Evolutionary conservation across 1,140 invertebrate species (phyloP), one percentile per base, ranked within the genome.

Genomic region (Muscidifurax raptorellus): DNA sequence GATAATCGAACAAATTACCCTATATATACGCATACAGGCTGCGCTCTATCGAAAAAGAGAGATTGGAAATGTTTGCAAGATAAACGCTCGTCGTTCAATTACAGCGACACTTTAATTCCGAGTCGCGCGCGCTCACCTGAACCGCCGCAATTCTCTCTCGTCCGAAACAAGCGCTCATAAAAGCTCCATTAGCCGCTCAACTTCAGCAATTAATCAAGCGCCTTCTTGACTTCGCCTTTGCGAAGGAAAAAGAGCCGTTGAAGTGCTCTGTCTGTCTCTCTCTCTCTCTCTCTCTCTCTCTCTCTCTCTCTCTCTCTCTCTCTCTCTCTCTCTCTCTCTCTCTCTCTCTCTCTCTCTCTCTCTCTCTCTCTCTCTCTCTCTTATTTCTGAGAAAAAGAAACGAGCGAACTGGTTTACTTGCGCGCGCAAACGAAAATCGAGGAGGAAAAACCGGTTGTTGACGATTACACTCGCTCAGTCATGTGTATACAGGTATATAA

Each of bases 371-470:
- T n/a, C n/a, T n/a, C n/a, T n/a, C n/a, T n/a, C n/a, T n/a, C n/a
- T n/a, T n/a, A n/a, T n/a, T n/a, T n/a, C 18, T 28, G 66, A 47
- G 64, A 84, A 82, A 77, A 47, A 67, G 74, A 78, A 66, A 64
- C 71, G 75, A 87, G 81, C 69, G 86, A 85, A 82, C 83, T 84
- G 80, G 85, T 76, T 66, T 82, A 22, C 40, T 72, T 52, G 25
- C 52, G 32, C 76, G 18, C 25, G 76, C 13, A 36, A 7, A n/a
- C 18, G 47, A 2, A 9, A 13, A 5, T 9, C 36, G 44, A 36
- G 67, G 12, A 10, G 2, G 67, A 36, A 72, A 22, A 83, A 83
- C 82, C 82, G 82, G 82, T 83, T 83, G 64, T 83, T 78, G 52
- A 3, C 67, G 69, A 81, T 52, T 40, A 74, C 40, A 72, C 13